Conservation (phyloP, 2,797 vertebrate genomes). For the Simalia tracyae region DNA sequence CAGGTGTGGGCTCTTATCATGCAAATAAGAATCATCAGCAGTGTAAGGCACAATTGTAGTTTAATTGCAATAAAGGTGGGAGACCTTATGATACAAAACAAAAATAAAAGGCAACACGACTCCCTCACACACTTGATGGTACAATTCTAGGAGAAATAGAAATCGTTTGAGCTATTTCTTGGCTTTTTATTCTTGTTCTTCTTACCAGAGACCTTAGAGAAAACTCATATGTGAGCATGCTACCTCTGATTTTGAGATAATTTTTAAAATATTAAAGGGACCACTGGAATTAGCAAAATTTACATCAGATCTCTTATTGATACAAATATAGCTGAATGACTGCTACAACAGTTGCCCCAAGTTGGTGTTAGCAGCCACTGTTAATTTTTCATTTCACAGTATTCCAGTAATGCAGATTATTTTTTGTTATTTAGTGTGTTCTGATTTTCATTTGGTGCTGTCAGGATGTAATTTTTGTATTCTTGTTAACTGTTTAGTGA, state of each 20-base stretch:
- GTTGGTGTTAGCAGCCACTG: neutral
- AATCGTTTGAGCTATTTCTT: neutral
- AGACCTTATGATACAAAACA: neutral
- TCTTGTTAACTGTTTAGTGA: neutral
- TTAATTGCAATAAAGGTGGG: neutral
- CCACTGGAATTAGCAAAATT: neutral
- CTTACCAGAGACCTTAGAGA: neutral
- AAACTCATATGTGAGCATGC: neutral
- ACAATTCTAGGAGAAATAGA: neutral
- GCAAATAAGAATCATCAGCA: neutral
- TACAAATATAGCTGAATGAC: neutral
- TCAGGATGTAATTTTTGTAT: neutral
- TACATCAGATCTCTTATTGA: neutral
- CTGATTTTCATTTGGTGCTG: neutral
- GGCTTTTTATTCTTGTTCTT: neutral
- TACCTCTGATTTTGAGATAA: neutral
- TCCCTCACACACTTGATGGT: neutral
- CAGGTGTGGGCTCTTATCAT: no score
- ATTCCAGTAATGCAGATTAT: neutral
- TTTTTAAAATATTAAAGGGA: neutral
- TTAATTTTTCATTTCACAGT: neutral
- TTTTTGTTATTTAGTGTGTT: neutral
- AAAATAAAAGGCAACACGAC: neutral
- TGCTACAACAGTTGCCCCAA: neutral
- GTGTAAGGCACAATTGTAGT: neutral